phyloP scores from a whole-genome alignment of 1,140 invertebrate species.

The Copidosoma floridanum region DNA sequence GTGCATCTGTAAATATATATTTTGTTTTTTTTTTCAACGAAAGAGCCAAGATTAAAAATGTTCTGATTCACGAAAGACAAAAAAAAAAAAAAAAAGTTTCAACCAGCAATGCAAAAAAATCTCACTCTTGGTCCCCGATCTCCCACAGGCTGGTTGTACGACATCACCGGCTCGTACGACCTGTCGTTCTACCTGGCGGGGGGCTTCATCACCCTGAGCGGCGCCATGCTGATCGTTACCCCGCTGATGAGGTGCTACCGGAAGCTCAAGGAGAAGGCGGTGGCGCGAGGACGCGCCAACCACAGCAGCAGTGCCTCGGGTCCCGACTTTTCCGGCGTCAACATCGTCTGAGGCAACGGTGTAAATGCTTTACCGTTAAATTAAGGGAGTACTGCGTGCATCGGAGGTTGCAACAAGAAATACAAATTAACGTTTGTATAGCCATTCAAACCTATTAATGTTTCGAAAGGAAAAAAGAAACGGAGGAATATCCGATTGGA shows the following conservation, averaged over 20 bases:
- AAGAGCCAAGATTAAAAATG: no score
- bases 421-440: no score
- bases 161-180: conserved; percentile 75
- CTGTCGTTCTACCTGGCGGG: conserved; percentile 86
- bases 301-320: conserved; percentile 32
- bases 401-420: no score
- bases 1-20: no score
- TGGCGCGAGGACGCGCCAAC: not conserved
- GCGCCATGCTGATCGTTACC: conserved; percentile 70
- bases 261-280: conserved; percentile 34
- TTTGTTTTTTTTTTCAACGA: no score
- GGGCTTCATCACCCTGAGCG: conserved; percentile 81
- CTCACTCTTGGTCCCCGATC: not conserved
- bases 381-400: no score
- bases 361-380: not conserved
- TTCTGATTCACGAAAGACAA: not conserved
- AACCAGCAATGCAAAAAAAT: no score
- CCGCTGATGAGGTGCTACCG: conserved; percentile 59
- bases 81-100: not conserved
- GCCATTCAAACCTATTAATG: no score
- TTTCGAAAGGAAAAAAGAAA: no score
- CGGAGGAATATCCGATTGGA: no score
- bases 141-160: conserved; percentile 78
- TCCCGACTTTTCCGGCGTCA: conserved; percentile 42
- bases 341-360: conserved; percentile 42